phyloP scores from a whole-genome alignment of 2,797 vertebrate genomes.

The Tokudaia tokunoshimensis region DNA sequence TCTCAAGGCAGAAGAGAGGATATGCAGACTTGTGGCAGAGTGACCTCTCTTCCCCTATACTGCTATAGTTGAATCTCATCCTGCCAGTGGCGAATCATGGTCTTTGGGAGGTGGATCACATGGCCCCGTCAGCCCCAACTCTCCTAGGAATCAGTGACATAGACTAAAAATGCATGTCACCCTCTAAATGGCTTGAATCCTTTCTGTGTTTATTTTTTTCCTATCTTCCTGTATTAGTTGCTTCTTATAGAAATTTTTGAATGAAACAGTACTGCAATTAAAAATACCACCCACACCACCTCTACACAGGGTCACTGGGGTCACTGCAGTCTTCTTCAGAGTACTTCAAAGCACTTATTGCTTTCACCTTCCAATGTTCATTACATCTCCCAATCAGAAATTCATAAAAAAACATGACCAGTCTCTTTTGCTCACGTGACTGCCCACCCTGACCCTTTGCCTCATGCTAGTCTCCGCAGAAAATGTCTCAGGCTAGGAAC shows the following conservation, averaged over 20 bases:
- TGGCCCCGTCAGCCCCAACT: neutral
- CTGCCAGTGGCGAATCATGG: neutral
- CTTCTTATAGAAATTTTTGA: neutral
- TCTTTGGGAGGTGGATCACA: neutral
- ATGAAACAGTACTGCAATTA: neutral
- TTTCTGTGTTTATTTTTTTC: neutral
- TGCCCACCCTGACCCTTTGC: neutral
- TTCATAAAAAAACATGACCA: slow-evolving; percentile 37
- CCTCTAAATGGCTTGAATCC: neutral
- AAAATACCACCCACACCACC: neutral
- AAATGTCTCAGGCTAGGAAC: neutral
- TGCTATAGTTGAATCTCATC: neutral
- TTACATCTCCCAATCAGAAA: slow-evolving; percentile 56
- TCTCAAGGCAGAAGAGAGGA: neutral
- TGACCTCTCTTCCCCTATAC: neutral
- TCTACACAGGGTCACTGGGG: neutral
- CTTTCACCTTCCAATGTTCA: slow-evolving; percentile 48
- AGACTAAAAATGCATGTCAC: rapidly evolving
- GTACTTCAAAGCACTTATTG: neutral
- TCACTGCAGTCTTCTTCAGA: neutral
- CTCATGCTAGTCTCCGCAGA: neutral
- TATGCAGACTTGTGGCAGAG: neutral
- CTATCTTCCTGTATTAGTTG: neutral
- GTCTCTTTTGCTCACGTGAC: slow-evolving; percentile 33
- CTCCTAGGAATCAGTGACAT: too few species aligned